Evolutionary conservation across 2,888 invertebrate genomes (phyloP).

Genomic region (Latrodectus hesperus): DNA sequence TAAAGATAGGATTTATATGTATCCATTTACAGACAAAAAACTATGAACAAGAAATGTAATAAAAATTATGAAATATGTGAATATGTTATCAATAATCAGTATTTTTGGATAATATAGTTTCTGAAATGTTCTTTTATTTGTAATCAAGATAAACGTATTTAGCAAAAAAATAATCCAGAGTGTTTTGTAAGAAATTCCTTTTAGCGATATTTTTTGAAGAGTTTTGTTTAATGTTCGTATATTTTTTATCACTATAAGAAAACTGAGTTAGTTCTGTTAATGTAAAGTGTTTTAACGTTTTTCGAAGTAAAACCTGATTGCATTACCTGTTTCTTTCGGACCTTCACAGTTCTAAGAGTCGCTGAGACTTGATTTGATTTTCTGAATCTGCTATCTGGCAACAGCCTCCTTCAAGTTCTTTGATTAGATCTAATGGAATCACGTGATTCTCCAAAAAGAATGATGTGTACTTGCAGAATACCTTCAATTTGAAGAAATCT

Average conservation of each 20-base stretch:
- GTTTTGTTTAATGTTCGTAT: too few relatives aligned
- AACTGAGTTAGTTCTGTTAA: slow-evolving; percentile 14
- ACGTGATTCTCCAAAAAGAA: slow-evolving; percentile 21
- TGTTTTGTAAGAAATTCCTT: too few relatives aligned
- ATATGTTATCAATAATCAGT: too few relatives aligned
- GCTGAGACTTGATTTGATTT: slow-evolving; percentile 42
- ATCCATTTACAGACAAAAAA: too few relatives aligned
- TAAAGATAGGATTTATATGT: too few relatives aligned
- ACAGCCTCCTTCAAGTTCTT: slow-evolving; percentile 31
- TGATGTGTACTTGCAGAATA: slow-evolving; percentile 1
- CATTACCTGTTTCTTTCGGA: slow-evolving; percentile 40
- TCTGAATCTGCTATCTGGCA: slow-evolving; percentile 44
- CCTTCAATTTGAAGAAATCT: background rate
- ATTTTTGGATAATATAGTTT: too few relatives aligned
- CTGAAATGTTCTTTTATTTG: too few relatives aligned
- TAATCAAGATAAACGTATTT: too few relatives aligned
- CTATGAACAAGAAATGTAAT: too few relatives aligned
- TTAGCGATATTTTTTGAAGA: too few relatives aligned
- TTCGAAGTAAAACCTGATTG: slow-evolving; percentile 35
- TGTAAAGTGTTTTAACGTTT: slow-evolving; percentile 33
- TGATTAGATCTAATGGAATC: slow-evolving; percentile 37
- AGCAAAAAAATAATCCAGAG: too few relatives aligned
- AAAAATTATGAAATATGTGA: too few relatives aligned
- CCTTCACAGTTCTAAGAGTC: slow-evolving; percentile 18
- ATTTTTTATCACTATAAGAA: background rate